phyloP scores from a whole-genome alignment of 1,140 invertebrate genomes.

The Pogonognathellus flavescens region DNA sequence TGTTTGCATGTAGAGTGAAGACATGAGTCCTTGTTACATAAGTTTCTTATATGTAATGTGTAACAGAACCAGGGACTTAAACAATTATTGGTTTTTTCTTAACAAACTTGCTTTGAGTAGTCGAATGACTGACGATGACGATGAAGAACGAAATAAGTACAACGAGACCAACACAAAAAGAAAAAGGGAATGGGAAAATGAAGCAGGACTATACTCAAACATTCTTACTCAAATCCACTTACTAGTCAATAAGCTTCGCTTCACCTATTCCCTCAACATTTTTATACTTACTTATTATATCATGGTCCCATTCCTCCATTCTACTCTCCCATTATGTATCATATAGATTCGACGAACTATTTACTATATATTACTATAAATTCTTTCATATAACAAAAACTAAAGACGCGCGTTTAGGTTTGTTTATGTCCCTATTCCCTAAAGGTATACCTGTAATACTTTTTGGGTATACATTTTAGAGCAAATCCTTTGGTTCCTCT shows the following conservation, averaged over 20 bases:
- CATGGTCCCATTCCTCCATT: no score
- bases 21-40: background rate
- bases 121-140: constrained; percentile 27
- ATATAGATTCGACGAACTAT: no score
- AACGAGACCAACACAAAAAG: background rate
- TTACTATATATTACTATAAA: no score
- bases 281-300: background rate
- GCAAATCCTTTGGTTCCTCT: background rate
- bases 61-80: constrained; percentile 42
- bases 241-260: background rate
- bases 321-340: no score
- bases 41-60: constrained; percentile 2
- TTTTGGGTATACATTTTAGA: background rate
- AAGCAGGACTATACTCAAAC: background rate
- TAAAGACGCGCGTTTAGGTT: background rate
- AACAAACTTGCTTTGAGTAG: constrained; percentile 34
- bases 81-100: constrained; percentile 54
- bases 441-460: background rate
- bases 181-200: background rate
- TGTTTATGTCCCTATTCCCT: background rate
- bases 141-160: constrained; percentile 16
- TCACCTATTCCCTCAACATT: background rate
- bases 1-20: background rate
- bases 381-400: no score
- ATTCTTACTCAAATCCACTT: constrained; percentile 1